Evolutionary conservation across 1,140 invertebrate genomes (phyloP).

Genomic region (Drosophila biarmipes): DNA sequence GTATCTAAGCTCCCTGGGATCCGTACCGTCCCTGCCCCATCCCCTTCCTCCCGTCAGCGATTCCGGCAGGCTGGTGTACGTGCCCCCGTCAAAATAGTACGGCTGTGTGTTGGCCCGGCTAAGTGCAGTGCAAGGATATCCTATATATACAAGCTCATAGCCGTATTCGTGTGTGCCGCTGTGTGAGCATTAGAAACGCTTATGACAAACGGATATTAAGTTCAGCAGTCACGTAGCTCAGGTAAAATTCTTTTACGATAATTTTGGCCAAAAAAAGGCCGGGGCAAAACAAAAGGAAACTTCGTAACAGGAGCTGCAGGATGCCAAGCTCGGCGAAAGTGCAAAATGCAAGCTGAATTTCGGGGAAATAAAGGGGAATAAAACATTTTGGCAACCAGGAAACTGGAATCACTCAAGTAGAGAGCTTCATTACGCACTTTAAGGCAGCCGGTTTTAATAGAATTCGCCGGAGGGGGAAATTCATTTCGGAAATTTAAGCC

Average conservation of each 20-base stretch:
- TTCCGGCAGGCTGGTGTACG: conserved; percentile 55
- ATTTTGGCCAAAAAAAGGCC: conserved; percentile 66
- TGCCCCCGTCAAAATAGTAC: conserved; percentile 49
- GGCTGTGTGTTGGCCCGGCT: conserved; percentile 14
- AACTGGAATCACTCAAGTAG: conserved; percentile 41
- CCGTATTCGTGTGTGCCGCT: conserved; percentile 36
- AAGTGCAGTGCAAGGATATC: conserved; percentile 29
- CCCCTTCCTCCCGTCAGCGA: conserved; percentile 5
- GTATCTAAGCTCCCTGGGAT: conserved; percentile 29
- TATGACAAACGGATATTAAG: conserved; percentile 83
- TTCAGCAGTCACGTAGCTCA: conserved; percentile 80
- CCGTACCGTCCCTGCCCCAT: not conserved
- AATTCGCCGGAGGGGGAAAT: not conserved
- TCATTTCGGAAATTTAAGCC: conserved; percentile 13
- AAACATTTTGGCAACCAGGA: conserved; percentile 42
- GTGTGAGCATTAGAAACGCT: conserved; percentile 78
- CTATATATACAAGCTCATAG: conserved; percentile 12
- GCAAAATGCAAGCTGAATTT: conserved; percentile 31
- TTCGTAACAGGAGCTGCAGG: conserved; percentile 32
- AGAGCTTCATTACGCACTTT: conserved; percentile 46
- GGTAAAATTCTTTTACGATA: conserved; percentile 83
- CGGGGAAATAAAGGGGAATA: conserved; percentile 22
- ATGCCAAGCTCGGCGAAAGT: conserved; percentile 7
- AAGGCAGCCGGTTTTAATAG: conserved; percentile 7
- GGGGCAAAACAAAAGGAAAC: conserved; percentile 21